Evolutionary conservation across 2,888 invertebrate genomes (phyloP).

Genomic region (Xanthia icteritia): DNA sequence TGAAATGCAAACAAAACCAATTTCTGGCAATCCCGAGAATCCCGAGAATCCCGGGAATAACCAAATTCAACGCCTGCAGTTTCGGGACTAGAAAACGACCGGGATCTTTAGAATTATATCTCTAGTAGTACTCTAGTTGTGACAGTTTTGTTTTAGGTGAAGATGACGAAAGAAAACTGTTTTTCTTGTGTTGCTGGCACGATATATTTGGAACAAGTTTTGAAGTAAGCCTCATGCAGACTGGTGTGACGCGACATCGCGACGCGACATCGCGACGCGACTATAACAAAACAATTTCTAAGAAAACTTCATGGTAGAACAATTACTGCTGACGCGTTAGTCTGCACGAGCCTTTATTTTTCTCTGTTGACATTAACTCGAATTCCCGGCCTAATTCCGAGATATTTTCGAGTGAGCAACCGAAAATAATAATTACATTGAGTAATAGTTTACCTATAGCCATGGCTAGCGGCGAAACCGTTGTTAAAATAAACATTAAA

Average conservation of each 20-base stretch:
- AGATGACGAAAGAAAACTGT: not conserved
- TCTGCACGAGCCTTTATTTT: not conserved
- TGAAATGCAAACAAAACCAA: too few relatives aligned
- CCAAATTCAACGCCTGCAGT: not conserved
- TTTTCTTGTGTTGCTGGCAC: not conserved
- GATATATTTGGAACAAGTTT: not conserved
- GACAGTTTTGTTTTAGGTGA: not conserved
- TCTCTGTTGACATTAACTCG: not conserved
- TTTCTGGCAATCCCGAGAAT: not conserved
- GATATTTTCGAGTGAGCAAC: not conserved
- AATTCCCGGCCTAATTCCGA: not conserved
- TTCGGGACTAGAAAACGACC: not conserved
- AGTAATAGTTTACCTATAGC: not conserved
- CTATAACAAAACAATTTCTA: too few relatives aligned
- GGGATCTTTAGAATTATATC: not conserved
- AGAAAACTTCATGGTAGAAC: too few relatives aligned
- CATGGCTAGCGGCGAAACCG: not conserved
- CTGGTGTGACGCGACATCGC: too few relatives aligned
- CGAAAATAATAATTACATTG: not conserved
- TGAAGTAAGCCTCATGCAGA: not conserved
- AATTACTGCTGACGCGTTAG: too few relatives aligned
- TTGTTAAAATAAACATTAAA: slow-evolving; percentile 1
- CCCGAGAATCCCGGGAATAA: too few relatives aligned
- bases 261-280: too few relatives aligned
- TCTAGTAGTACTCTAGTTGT: not conserved